Conservation (phyloP, 1,140 invertebrate genomes). For the Antheraea mylitta region DNA sequence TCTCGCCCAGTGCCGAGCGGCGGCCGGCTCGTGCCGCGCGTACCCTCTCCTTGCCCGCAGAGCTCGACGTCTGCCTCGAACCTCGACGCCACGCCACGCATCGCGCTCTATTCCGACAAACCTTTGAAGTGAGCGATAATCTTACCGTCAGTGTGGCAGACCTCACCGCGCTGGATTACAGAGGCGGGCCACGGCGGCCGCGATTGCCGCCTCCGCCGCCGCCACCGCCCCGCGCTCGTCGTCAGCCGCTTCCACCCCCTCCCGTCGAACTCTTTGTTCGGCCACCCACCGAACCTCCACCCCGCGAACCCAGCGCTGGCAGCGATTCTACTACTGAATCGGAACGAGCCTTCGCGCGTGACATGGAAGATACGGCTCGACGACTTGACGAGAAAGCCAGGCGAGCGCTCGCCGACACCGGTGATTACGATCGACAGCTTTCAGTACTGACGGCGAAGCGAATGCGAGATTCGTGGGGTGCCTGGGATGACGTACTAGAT, state of each 20-base stretch:
- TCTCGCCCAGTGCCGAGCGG: constrained; percentile 52
- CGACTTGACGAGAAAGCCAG: constrained; percentile 63
- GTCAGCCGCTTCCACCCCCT: constrained; percentile 43
- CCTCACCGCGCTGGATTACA: constrained; percentile 72
- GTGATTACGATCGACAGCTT: constrained; percentile 76
- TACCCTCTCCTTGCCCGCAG: constrained; percentile 67
- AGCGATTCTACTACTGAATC: constrained; percentile 76
- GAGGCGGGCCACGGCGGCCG: constrained; percentile 52
- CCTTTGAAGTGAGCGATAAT: constrained; percentile 68
- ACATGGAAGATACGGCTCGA: constrained; percentile 72
- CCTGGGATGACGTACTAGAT: constrained; percentile 73
- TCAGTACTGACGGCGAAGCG: constrained; percentile 75
- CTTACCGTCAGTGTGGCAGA: constrained; percentile 74
- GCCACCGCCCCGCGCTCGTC: constrained; percentile 29
- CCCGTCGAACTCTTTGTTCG: constrained; percentile 36
- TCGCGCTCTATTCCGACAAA: constrained; percentile 63
- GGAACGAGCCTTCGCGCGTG: constrained; percentile 62
- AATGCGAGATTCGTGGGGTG: constrained; percentile 65
- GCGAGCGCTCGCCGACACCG: constrained; percentile 56
- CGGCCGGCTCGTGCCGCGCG: constrained; percentile 69
- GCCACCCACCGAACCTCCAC: constrained; percentile 34
- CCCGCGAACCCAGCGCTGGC: constrained; percentile 63
- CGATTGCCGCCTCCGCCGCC: constrained; percentile 55
- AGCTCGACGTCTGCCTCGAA: constrained; percentile 78
- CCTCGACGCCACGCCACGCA: constrained; percentile 50